phyloP scores from a whole-genome alignment of 2,888 invertebrate genomes.

The Cheilosia urbana region DNA sequence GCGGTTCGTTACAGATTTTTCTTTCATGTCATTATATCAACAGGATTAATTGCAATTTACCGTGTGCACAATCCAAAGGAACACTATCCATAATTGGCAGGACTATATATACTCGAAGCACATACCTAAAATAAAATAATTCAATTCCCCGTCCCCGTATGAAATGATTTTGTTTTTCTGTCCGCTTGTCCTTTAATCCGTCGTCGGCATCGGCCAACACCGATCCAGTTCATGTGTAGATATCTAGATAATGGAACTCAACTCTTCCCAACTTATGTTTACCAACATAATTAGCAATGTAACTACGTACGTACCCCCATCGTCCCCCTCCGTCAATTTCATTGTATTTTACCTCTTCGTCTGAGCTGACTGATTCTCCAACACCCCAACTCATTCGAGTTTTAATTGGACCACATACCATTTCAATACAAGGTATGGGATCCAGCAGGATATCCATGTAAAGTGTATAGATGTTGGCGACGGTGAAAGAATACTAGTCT shows the following conservation, averaged over 20 bases:
- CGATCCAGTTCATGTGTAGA: too few species aligned
- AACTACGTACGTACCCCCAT: too few species aligned
- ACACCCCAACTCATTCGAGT: conserved; percentile 28
- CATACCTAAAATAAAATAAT: conserved; percentile 1
- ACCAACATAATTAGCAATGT: neutral
- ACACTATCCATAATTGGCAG: neutral
- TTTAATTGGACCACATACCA: conserved; percentile 53
- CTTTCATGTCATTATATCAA: conserved; percentile 33
- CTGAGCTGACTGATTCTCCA: conserved; percentile 13
- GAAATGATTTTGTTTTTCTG: neutral
- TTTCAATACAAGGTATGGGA: conserved; percentile 28
- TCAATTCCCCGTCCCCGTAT: neutral
- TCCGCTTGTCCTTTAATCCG: too few species aligned
- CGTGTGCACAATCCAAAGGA: conserved; percentile 20
- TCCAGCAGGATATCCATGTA: neutral
- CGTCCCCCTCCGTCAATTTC: neutral
- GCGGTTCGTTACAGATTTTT: conserved; percentile 37
- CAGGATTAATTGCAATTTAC: conserved; percentile 46
- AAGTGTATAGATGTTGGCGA: neutral
- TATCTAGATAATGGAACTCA: conserved; percentile 19
- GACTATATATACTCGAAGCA: neutral
- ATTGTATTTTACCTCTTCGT: neutral
- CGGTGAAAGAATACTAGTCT: neutral
- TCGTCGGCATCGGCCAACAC: neutral
- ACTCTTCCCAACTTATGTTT: conserved; percentile 19